Evolutionary conservation across 30 jellyfish, hydroid and myxozoan genomes (phyloP).

Genomic region (Pelagia noctiluca): DNA sequence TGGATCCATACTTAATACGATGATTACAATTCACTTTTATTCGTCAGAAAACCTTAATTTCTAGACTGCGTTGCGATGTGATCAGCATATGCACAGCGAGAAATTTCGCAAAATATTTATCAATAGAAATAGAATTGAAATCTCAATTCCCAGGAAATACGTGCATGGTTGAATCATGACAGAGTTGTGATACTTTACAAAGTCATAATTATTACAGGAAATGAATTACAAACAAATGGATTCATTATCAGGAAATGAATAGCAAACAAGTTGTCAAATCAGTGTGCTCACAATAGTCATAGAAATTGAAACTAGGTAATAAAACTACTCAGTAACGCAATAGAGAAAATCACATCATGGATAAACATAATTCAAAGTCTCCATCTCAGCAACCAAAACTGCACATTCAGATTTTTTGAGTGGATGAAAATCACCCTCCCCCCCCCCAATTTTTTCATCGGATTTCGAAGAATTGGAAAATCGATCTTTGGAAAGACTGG

Average conservation of each 20-base stretch:
- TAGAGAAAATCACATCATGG: no score
- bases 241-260: no score
- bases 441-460: no score
- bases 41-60: conserved; percentile 15
- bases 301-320: no score
- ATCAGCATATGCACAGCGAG: background rate
- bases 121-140: no score
- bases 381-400: conserved; percentile 1
- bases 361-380: background rate
- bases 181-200: background rate
- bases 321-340: no score
- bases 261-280: no score
- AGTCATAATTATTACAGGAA: no score
- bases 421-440: background rate
- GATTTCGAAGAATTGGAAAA: no score
- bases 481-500: no score
- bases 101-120: background rate
- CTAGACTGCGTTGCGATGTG: background rate
- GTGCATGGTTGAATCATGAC: background rate
- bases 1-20: conserved; percentile 29
- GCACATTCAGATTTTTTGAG: background rate
- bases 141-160: background rate
- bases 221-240: no score
- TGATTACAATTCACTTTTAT: conserved; percentile 5
- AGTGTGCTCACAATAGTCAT: no score